Conservation (phyloP, 1,140 invertebrate genomes). For the Drosophila seguyi region DNA sequence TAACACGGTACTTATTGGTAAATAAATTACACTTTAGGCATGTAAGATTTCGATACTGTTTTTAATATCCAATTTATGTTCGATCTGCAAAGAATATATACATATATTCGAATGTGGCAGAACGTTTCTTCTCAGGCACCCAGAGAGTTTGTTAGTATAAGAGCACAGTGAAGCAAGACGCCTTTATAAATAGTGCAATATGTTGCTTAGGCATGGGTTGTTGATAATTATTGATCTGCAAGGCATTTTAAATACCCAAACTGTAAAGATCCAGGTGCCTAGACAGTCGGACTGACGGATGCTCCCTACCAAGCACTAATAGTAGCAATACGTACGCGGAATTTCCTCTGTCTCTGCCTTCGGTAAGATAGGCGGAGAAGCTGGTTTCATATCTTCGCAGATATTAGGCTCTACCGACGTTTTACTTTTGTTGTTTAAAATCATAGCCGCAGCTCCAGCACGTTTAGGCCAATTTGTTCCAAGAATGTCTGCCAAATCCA, state of each 20-base stretch:
- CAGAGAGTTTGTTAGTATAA: slow-evolving; percentile 2
- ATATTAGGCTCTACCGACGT: background rate
- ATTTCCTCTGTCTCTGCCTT: slow-evolving; percentile 22
- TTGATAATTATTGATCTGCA: background rate
- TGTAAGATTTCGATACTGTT: background rate
- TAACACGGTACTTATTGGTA: no score
- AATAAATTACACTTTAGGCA: background rate
- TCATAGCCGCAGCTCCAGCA: slow-evolving; percentile 55
- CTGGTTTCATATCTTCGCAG: slow-evolving; percentile 5
- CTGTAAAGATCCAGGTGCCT: no score
- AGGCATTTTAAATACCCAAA: background rate
- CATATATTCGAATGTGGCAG: background rate
- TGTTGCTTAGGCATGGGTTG: background rate
- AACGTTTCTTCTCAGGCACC: background rate
- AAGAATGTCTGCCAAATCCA: slow-evolving; percentile 83
- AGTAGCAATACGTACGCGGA: slow-evolving; percentile 17
- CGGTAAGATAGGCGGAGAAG: slow-evolving; percentile 7
- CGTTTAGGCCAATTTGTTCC: slow-evolving; percentile 77
- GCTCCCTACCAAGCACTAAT: background rate
- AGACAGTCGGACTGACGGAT: no score
- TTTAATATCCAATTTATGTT: background rate
- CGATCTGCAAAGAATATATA: background rate
- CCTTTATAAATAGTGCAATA: background rate
- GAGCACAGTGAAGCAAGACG: background rate
- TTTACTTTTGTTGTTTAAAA: slow-evolving; percentile 52